Evolutionary conservation across 2,888 invertebrate species (phyloP).

Genomic region (Notodonta ziczac): DNA sequence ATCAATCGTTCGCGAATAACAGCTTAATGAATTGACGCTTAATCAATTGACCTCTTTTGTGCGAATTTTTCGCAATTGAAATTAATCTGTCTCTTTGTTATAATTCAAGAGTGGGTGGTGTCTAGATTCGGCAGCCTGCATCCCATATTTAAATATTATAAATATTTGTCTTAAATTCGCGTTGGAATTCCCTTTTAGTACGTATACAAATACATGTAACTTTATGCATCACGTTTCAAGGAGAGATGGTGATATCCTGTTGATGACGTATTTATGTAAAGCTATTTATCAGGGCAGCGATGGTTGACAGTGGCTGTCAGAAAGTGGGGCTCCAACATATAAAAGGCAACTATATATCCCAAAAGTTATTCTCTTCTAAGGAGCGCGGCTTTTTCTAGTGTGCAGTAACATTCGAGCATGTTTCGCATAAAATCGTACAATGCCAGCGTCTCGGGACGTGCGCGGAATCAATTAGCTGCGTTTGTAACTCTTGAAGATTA

Average conservation of each 20-base stretch:
- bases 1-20: not conserved
- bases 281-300: constrained; percentile 3
- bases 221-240: not conserved
- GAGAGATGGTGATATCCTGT: not conserved
- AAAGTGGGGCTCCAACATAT: constrained; percentile 48
- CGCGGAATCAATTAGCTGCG: constrained; percentile 35
- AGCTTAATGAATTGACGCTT: not conserved
- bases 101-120: too few relatives aligned
- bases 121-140: too few relatives aligned
- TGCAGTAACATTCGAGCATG: constrained; percentile 48
- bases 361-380: constrained; percentile 39
- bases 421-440: constrained; percentile 42
- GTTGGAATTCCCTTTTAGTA: not conserved
- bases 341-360: constrained; percentile 48
- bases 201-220: not conserved
- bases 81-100: too few relatives aligned
- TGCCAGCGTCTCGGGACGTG: constrained; percentile 41
- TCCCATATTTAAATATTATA: too few relatives aligned
- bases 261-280: constrained; percentile 10
- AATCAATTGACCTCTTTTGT: not conserved
- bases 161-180: not conserved
- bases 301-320: constrained; percentile 14
- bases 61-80: too few relatives aligned
- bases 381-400: constrained; percentile 36
- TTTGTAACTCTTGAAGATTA: constrained; percentile 15